Evolutionary conservation across 1,140 invertebrate genomes (phyloP), one percentile per base, ranked within the genome.

Genomic region (Pseudomyrmex cubaensis): DNA sequence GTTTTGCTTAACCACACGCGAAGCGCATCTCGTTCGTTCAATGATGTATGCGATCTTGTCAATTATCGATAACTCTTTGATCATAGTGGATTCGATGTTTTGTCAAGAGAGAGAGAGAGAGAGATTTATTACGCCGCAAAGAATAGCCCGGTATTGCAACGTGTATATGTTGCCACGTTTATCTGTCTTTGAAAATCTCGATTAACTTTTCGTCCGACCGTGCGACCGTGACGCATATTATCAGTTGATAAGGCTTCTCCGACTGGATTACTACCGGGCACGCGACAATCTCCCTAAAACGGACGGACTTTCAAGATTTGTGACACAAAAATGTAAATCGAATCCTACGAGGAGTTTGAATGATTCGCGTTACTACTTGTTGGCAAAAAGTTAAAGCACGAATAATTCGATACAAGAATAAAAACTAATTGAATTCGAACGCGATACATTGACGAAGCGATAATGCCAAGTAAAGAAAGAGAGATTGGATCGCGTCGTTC

Each of bases 381-480:
- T 20, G 17, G 9, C 48, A 13, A 20, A 17, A 17, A 25, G 3
- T 8, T 48, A 8, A 78, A 13, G 48, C 48, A 50, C 35, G 64
- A 78, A 57, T 48, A 70, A 70, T 78, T 66, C 46, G 54, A 72
- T 72, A 72, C 59, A 15, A 7, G 64, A 44, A 48, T 15, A 17
- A 70, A 35, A 61, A 35, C 7, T 61, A 61, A 80, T 61, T 70
- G 44, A 2, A 61, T 57, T 10, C 59, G 50, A 70, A 59, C 44
- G n/a, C 20, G 59, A 25, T 20, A 7, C 69, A 59, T 35, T 35
- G 7, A 35, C 35, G 35, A 48, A 7, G 20, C 15, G 75, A 69
- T 69, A 67, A 52, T 12, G 3, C 63, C 10, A 13, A 5, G 5
- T n/a, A 5, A 7, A 1, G 5, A 35, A 35, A 35, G 35, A 7